phyloP scores from a whole-genome alignment of 2,797 vertebrate genomes.

The Pogonophryne albipinna region DNA sequence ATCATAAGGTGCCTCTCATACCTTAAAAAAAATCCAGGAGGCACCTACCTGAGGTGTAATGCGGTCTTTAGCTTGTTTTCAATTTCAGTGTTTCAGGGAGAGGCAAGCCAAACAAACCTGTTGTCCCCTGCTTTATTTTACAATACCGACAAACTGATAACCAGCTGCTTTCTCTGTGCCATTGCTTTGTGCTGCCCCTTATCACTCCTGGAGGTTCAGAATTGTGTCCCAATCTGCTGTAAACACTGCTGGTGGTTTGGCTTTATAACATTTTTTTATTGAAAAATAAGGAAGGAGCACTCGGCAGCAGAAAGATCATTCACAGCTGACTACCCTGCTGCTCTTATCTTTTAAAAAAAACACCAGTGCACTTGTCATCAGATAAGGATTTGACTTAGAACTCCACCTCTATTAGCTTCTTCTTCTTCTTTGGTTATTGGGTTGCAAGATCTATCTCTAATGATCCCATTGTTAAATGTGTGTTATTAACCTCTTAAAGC shows the following conservation, averaged over 20 bases:
- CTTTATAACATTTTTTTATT: neutral
- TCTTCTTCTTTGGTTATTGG: conserved; percentile 28
- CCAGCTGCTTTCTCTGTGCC: conserved; percentile 61
- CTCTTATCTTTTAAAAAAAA: conserved; percentile 69
- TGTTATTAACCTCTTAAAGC: conserved; percentile 58
- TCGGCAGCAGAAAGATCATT: conserved; percentile 10
- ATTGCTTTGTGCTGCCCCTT: conserved; percentile 29
- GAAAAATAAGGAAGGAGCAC: conserved; percentile 8
- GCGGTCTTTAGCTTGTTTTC: conserved; percentile 48
- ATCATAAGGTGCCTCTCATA: conserved; percentile 66
- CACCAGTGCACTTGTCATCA: conserved; percentile 48
- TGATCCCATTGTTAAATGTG: conserved; percentile 20
- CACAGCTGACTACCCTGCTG: conserved; percentile 20
- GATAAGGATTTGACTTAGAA: conserved; percentile 25
- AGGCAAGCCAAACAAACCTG: conserved; percentile 44
- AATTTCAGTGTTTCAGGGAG: conserved; percentile 44
- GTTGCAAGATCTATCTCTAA: conserved; percentile 54
- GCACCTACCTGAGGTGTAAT: conserved; percentile 38
- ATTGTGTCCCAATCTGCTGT: conserved; percentile 7
- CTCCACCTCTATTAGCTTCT: conserved; percentile 36
- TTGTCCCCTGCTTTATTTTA: conserved; percentile 18
- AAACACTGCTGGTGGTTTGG: conserved; percentile 6
- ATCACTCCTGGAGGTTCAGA: conserved; percentile 15
- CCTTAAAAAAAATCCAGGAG: conserved; percentile 54
- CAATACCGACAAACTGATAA: conserved; percentile 14